Conservation (phyloP, 2,888 invertebrate species). For the Margaritifera margaritifera region DNA sequence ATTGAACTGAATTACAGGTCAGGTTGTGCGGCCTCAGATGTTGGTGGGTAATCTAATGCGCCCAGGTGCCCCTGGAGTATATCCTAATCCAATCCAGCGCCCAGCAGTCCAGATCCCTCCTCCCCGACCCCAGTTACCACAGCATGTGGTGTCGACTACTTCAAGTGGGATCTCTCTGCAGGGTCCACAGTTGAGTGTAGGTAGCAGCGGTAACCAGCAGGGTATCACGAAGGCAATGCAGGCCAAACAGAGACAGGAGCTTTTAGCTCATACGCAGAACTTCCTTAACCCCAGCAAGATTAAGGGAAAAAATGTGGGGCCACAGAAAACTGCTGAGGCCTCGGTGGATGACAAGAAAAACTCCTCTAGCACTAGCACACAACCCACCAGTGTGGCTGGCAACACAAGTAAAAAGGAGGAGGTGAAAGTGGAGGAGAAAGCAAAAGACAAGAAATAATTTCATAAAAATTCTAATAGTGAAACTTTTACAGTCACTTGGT, state of each 20-base stretch:
- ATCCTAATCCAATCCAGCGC: constrained; percentile 63
- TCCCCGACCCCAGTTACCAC: constrained; percentile 6
- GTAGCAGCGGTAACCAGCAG: neutral
- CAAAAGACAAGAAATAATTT: too few species aligned
- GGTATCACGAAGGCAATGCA: constrained; percentile 19
- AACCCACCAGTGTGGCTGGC: too few species aligned
- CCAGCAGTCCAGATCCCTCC: constrained; percentile 41
- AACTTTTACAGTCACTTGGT: too few species aligned
- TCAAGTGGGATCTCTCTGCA: too few species aligned
- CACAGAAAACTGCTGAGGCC: too few species aligned
- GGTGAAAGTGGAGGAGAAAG: too few species aligned
- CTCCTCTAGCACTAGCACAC: too few species aligned
- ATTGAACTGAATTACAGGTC: constrained; percentile 22
- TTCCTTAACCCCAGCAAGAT: constrained; percentile 63
- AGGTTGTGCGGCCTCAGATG: constrained; percentile 57
- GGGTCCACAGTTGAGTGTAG: neutral
- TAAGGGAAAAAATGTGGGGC: too few species aligned
- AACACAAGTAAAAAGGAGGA: too few species aligned
- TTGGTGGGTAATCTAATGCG: constrained; percentile 55
- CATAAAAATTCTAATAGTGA: too few species aligned
- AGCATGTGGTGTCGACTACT: too few species aligned
- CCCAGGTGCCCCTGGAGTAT: constrained; percentile 45
- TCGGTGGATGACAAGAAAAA: too few species aligned
- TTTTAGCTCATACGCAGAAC: constrained; percentile 64
- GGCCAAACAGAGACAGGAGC: constrained; percentile 63